Base-by-base conservation (phyloP, 2,113 vertebrate genomes). In the Puntigrus tetrazona region DNA sequence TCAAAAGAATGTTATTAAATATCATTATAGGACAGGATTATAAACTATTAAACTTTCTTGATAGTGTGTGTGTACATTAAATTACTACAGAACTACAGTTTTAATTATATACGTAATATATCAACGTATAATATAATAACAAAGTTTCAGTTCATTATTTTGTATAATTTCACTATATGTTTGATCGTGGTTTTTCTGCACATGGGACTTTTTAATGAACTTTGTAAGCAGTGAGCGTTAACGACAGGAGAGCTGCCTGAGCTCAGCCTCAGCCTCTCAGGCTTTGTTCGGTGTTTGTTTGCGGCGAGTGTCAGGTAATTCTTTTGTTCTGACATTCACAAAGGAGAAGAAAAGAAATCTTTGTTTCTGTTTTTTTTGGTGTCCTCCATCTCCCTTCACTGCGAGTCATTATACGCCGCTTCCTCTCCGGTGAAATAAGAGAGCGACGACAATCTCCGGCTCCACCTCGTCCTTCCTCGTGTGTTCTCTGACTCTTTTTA, bases 351-450 rank as follows among this genome's bases (percentile, higher is more conserved):
- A 80, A 63, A 47, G 59, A 45, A 65, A 55, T 34, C 70, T 83
- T 43, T 65, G 59, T 69, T 50, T 63, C 81, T 67, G 41, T 55
- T 63, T 57, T 70, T 72, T 47, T 73, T n/a, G n/a, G 38, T 82
- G 31, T 57, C 47, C n/a, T 25, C n/a, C 43, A 20, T 27, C 29
- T 16, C 25, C 31, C 8, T n/a, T 16, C 50, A 41, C 81, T 73
- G 0, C 1, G 80, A 82, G 67, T 72, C 55, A 85, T 85, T 50
- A 47, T 41, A 34, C 38, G 8, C 14, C 78, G 20, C 14, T 67
- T 87, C 84, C 57, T 82, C 38, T 82, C 43, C 73, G 8, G 29
- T 65, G 59, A 86, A 80, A 83, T 72, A 47, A 47, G 31, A 43
- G 57, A 76, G 25, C 34, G 67, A 55, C 38, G 31, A 61, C 27